Conservation (phyloP, 2,888 invertebrate species). For the Mythimna vitellina region DNA sequence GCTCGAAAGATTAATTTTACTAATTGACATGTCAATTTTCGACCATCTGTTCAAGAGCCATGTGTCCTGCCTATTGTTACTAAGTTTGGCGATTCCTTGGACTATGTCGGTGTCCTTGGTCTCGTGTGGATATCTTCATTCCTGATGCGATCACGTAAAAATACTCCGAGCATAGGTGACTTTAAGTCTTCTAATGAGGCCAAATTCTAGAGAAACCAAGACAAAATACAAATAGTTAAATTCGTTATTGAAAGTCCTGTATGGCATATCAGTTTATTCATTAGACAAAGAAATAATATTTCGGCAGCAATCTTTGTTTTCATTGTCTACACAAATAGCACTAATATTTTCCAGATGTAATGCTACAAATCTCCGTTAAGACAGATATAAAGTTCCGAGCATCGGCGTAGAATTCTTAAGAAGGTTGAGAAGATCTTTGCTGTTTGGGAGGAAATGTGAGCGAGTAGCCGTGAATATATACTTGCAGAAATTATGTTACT, state of each 20-base stretch:
- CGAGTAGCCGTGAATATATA: background rate
- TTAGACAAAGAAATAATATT: conserved; percentile 8
- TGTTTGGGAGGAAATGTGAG: conserved; percentile 3
- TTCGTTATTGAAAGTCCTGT: background rate
- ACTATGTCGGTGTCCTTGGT: no score
- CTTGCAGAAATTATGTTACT: background rate
- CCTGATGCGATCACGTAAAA: no score
- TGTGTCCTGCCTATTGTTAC: no score
- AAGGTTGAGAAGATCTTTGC: conserved; percentile 15
- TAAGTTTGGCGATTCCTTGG: no score
- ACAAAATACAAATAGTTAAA: background rate
- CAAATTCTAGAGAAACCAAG: no score
- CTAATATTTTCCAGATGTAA: conserved; percentile 23
- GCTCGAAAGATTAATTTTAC: no score
- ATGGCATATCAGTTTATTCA: background rate
- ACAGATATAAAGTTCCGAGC: conserved; percentile 22
- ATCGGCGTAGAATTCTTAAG: conserved; percentile 35
- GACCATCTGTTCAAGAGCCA: no score
- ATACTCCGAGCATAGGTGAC: no score
- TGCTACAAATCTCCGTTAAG: conserved; percentile 38
- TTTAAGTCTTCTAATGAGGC: no score
- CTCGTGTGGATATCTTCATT: no score
- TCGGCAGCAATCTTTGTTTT: conserved; percentile 1
- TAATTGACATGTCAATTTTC: no score
- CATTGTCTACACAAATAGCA: background rate